These are phyloP conservation scores for Achatina immaculata DNA, from an alignment of 1,140 invertebrate genomes.

Conservation along the genomic window DNA sequence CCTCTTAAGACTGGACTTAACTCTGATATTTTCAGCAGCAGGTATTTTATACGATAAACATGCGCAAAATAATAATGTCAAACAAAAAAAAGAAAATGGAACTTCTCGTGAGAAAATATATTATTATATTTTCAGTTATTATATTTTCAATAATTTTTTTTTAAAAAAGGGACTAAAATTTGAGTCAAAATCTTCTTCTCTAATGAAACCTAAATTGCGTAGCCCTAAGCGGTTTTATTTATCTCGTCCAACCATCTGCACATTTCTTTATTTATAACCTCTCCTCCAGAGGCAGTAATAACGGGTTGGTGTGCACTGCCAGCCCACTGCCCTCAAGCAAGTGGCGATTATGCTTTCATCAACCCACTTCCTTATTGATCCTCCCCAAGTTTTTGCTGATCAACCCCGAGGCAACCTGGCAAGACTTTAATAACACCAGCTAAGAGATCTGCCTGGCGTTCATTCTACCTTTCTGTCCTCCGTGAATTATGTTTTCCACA, in stretches of 20 bases:
- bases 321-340: neutral
- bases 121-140: too few species aligned
- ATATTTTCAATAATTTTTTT: too few species aligned
- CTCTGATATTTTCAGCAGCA: too few species aligned
- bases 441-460: neutral
- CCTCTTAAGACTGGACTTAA: too few species aligned
- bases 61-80: too few species aligned
- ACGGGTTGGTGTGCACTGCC: constrained; percentile 17
- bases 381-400: neutral
- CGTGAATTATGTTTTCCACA: too few species aligned
- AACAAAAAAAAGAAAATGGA: too few species aligned
- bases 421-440: constrained; percentile 8
- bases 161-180: neutral
- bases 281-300: neutral
- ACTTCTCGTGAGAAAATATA: too few species aligned
- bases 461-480: neutral
- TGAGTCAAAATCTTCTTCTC: neutral
- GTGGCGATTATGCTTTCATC: constrained; percentile 10
- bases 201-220: neutral
- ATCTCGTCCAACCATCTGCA: constrained; percentile 12
- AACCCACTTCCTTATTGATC: neutral
- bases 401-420: constrained; percentile 4
- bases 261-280: constrained; percentile 1
- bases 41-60: too few species aligned
- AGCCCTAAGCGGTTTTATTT: neutral